Evolutionary conservation across 2,888 invertebrate species (phyloP), one percentile per base, ranked within the genome.

Genomic region (Lepeophtheirus nordmannii): DNA sequence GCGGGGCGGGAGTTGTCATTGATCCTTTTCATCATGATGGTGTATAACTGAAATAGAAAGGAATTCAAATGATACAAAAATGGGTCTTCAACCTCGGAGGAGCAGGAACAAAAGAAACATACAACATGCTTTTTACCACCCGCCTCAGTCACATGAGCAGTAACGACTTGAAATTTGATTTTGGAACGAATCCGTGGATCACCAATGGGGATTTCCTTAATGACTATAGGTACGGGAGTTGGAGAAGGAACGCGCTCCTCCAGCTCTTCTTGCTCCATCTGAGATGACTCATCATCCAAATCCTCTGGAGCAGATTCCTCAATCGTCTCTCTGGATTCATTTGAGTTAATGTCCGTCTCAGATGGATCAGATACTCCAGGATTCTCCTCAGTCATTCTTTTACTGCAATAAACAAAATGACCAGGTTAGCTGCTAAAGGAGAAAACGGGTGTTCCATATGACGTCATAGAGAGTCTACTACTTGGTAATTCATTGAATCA

Each of bases 1-100:
- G 73, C 73, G 20, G 74, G 74, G 39, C 40, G 59, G 22, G 66
- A 20, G 39, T 66, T 58, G 14, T 59, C 37, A 10, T 60, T 58
- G 22, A 40, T n/a, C 11, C 66, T n/a, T 37, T 66, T 66, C 22
- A 66, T 46, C 40, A 66, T 66, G 39, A 66, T 53, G 7, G 66
- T 66, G 39, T 66, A 66, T 39, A 39, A 38, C 66, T 66, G 14
- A 41, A 60, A 56, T 62, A 14, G 10, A 58, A 58, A n/a, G 10
- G 10, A 17, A 10, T n/a, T 14, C 22, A 58, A 46, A 46, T 46
- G 8, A 8, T n/a, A 46, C 14, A 10, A 41, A 41, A 10, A 11
- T 41, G 41, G 10, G 41, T 10, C 41, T 41, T 41, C 41, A 41
- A 11, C 41, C 11, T 14, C 41, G 14, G 14, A 41, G 41, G 41